Evolutionary conservation across 2,797 vertebrate species (phyloP).

Genomic region (Acrossocheilus fasciatus): DNA sequence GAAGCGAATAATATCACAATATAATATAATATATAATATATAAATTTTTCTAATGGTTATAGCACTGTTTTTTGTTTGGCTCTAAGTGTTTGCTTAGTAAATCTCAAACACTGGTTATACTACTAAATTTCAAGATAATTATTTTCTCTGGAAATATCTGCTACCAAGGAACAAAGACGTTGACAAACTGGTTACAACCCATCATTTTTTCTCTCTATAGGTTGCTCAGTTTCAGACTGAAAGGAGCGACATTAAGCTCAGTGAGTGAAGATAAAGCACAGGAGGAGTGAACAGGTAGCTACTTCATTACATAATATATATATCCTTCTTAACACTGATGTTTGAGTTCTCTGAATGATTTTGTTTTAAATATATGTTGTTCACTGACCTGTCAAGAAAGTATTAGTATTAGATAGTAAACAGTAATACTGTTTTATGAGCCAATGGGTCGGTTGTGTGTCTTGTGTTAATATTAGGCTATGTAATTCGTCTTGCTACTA

Average conservation of each 20-base stretch:
- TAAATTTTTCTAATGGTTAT: neutral
- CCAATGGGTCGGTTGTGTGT: neutral
- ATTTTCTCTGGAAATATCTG: neutral
- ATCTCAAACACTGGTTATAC: neutral
- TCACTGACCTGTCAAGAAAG: neutral
- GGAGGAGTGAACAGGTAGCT: constrained; percentile 21
- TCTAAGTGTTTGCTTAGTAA: neutral
- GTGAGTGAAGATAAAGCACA: neutral
- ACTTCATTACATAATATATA: neutral
- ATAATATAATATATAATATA: neutral
- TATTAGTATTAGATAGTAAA: neutral
- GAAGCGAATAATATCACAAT: neutral
- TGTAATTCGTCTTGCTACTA: neutral
- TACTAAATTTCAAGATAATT: neutral
- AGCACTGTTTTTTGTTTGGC: neutral
- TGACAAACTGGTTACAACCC: neutral
- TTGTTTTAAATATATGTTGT: neutral
- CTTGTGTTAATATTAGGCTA: neutral
- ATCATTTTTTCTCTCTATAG: neutral
- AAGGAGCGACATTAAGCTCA: neutral
- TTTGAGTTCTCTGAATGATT: neutral
- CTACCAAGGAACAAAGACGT: neutral
- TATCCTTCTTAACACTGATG: neutral
- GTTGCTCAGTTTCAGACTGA: neutral
- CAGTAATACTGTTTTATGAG: neutral